Evolutionary conservation across 2,888 invertebrate species (phyloP), one percentile per base, ranked within the genome.

Genomic region (Trimorus sp.): DNA sequence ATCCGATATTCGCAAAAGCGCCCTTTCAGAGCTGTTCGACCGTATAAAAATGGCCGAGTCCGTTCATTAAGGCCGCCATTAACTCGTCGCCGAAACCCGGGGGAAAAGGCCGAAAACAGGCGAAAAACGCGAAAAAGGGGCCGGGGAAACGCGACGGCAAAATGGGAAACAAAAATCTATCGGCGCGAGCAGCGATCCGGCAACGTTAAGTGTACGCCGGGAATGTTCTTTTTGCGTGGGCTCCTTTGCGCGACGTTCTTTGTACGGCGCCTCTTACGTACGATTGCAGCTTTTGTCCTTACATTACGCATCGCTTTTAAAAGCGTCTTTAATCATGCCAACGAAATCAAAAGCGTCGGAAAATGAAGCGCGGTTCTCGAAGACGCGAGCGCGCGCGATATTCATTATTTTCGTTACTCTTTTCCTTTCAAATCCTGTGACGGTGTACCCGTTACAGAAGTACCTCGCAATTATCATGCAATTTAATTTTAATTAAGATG

Each of bases 281-380:
- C 74, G 70, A 80, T 81, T 81, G 71, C 76, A 68, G 81, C 81
- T 81, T 81, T 81, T 81, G 81, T 81, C 58, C 71, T 81, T 81
- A 71, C 68, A 76, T 81, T 81, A 81, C 81, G 81, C 81, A 66
- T 76, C 62, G 81, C 81, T 81, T 81, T 77, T 76, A 76, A 81
- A 81, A 81, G 77, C 81, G 70, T 81, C 81, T 81, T 81, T 81
- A 77, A 81, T 81, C 81, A 73, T 69, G 36, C 60, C 68, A 68
- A 73, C 76, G 63, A 69, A 81, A 81, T 81, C 81, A 81, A 73
- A 77, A 71, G 75, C 73, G 51, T 60, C 66, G 73, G 60, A 63
- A 79, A 79, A 78, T 78, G 78, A 65, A 42, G 70, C 70, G 76
- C 66, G 51, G 7, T 42, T 37, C 54, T 69, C 69, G 70, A 71